These are phyloP conservation scores for Vidua chalybeata DNA, from an alignment of 2,113 vertebrate species.

Conservation along the genomic window DNA sequence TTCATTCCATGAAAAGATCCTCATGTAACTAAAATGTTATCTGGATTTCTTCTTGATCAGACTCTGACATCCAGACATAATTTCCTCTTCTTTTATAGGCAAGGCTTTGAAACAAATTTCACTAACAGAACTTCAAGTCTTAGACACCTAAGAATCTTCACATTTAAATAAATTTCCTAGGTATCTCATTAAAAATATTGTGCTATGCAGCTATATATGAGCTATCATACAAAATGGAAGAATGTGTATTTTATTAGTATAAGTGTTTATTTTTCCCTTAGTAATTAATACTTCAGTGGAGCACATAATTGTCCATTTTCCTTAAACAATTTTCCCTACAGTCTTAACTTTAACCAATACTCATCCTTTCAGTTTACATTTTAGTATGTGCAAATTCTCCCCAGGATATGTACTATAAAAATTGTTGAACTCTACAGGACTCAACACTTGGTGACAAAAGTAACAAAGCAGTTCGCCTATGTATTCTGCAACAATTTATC, in stretches of 20 bases:
- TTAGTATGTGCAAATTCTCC: neutral
- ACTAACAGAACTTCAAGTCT: neutral
- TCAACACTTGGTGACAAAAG: neutral
- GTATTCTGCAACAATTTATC: neutral
- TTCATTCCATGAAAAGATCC: neutral
- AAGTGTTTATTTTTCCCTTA: neutral
- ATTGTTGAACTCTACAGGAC: neutral
- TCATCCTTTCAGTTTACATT: neutral
- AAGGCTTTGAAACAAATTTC: neutral
- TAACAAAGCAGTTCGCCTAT: neutral
- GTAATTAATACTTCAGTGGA: neutral
- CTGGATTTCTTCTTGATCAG: neutral
- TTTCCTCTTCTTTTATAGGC: neutral
- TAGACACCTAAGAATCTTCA: neutral
- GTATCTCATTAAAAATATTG: neutral
- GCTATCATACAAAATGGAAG: neutral
- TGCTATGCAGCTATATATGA: neutral
- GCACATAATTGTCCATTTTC: neutral
- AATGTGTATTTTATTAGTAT: neutral
- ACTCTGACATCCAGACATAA: neutral
- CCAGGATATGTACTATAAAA: neutral
- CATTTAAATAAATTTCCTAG: neutral
- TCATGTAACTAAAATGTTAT: neutral
- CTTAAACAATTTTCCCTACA: neutral
- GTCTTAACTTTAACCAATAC: neutral